phyloP scores from a whole-genome alignment of 2,113 vertebrate genomes.

The Nothocercus julius region DNA sequence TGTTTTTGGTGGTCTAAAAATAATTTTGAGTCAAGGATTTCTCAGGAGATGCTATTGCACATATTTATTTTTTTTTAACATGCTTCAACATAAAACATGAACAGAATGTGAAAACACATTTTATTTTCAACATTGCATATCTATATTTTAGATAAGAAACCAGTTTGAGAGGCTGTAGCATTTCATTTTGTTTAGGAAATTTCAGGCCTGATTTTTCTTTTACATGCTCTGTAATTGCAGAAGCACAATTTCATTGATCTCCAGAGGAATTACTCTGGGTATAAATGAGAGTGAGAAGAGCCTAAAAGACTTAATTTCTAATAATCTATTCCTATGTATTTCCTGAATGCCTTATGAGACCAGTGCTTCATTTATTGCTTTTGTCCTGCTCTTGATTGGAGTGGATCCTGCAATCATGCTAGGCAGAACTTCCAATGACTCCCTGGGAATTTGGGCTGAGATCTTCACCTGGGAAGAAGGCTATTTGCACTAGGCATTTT shows the following conservation, averaged over 20 bases:
- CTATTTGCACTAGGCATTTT: fast-evolving
- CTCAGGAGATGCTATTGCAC: constrained; percentile 39
- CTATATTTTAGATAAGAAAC: background rate
- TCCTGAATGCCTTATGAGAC: background rate
- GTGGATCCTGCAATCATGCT: too few species aligned
- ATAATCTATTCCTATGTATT: background rate
- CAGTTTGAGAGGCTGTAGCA: background rate
- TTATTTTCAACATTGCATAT: background rate
- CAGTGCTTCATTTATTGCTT: background rate
- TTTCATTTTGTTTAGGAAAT: background rate
- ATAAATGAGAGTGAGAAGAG: background rate
- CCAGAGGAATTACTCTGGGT: background rate
- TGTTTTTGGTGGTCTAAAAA: constrained; percentile 54
- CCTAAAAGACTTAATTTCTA: background rate
- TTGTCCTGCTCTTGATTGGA: background rate
- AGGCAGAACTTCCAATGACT: background rate
- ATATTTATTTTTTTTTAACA: background rate
- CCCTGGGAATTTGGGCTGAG: fast-evolving
- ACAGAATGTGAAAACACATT: background rate
- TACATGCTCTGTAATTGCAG: background rate
- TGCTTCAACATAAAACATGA: constrained; percentile 1
- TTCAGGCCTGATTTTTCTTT: background rate
- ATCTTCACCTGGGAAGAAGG: background rate
- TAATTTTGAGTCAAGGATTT: constrained; percentile 64
- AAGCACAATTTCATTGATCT: background rate